Conservation (phyloP, 2,888 invertebrate genomes). For the Netelia virgata region DNA sequence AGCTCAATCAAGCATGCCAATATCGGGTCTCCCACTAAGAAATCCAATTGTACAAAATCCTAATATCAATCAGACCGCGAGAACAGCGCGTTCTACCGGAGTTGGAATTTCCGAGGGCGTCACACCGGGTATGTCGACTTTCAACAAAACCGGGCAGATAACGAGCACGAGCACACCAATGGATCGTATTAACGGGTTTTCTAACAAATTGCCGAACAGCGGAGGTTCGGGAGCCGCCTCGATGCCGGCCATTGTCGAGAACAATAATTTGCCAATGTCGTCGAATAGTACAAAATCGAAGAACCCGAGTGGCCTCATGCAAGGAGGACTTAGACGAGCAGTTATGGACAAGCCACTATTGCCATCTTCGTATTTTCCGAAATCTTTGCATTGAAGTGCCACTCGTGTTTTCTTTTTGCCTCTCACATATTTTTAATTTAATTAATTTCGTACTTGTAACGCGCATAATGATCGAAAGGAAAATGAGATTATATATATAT, state of each 20-base stretch:
- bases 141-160: conserved; percentile 81
- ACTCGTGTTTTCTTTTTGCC: conserved; percentile 49
- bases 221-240: conserved; percentile 74
- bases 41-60: conserved; percentile 81
- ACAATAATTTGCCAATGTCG: conserved; percentile 78
- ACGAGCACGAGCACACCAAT: conserved; percentile 83
- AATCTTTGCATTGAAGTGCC: conserved; percentile 78
- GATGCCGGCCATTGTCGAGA: conserved; percentile 78
- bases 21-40: conserved; percentile 76
- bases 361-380: conserved; percentile 83
- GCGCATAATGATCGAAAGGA: conserved; percentile 11
- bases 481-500: conserved; percentile 39
- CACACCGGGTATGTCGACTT: conserved; percentile 76
- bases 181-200: conserved; percentile 79
- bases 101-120: conserved; percentile 78
- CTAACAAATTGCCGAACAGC: conserved; percentile 75
- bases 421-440: not conserved
- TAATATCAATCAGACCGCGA: conserved; percentile 81
- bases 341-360: conserved; percentile 81
- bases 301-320: conserved; percentile 75
- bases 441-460: not conserved
- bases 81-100: conserved; percentile 78
- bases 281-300: conserved; percentile 80
- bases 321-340: conserved; percentile 81
- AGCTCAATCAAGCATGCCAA: conserved; percentile 72